These are phyloP conservation scores for Trichacis sp. DNA, from an alignment of 2,888 invertebrate genomes.

Conservation along the genomic window DNA sequence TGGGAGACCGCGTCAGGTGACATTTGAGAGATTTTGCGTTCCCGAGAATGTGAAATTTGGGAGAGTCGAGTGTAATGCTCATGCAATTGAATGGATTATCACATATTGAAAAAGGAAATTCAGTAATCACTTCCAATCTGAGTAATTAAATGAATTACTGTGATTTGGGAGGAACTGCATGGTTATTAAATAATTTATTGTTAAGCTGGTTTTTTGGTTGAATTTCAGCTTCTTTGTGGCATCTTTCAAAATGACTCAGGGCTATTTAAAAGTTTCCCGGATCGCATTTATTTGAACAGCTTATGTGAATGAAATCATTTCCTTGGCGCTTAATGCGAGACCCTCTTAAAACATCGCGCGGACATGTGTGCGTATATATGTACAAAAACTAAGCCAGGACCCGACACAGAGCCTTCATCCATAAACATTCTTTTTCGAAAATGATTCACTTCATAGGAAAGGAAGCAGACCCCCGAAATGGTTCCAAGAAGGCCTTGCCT, in stretches of 20 bases:
- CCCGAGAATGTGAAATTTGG: no score
- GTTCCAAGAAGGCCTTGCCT: not conserved
- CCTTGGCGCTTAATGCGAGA: not conserved
- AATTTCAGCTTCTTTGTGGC: not conserved
- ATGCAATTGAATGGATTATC: no score
- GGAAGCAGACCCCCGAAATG: not conserved
- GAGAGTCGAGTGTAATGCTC: no score
- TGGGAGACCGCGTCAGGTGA: no score
- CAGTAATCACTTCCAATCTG: no score
- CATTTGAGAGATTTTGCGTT: no score
- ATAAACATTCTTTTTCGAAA: conserved; percentile 3
- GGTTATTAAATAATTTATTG: no score
- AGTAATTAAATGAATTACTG: no score
- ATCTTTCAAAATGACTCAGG: not conserved
- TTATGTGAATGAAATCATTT: conserved; percentile 4
- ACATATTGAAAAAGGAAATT: no score
- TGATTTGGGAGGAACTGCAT: no score
- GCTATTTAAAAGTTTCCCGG: not conserved
- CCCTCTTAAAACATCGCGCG: not conserved
- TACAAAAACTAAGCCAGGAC: not conserved
- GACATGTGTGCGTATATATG: not conserved
- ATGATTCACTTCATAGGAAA: not conserved
- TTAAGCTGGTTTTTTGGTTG: not conserved
- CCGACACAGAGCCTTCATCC: not conserved
- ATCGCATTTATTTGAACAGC: not conserved